These are phyloP conservation scores for Sebastes umbrosus DNA, from an alignment of 2,797 vertebrate genomes.

Conservation along the genomic window DNA sequence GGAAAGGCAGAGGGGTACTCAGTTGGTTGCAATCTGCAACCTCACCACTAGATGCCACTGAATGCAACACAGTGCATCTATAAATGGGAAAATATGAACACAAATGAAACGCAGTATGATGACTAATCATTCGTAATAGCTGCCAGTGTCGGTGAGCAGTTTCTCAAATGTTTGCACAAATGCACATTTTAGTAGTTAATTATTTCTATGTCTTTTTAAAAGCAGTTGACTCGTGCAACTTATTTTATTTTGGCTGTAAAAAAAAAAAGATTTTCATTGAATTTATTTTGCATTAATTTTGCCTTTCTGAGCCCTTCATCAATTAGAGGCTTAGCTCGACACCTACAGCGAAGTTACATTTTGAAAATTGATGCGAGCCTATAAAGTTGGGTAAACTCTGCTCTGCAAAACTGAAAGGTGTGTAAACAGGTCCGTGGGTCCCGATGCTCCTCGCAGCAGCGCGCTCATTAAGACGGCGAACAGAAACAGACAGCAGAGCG, in stretches of 20 bases:
- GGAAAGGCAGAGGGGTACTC: too few species aligned
- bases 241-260: background rate
- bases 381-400: conserved; percentile 34
- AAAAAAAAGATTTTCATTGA: background rate
- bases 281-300: conserved; percentile 38
- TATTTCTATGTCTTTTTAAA: conserved; percentile 6
- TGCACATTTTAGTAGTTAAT: conserved; percentile 5
- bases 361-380: conserved; percentile 16
- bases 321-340: conserved; percentile 16
- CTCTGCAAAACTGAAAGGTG: conserved; percentile 7
- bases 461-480: conserved; percentile 33
- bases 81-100: too few species aligned
- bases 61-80: too few species aligned
- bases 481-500: conserved; percentile 17
- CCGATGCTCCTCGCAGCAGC: background rate
- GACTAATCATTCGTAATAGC: too few species aligned
- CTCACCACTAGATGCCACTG: too few species aligned
- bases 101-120: too few species aligned
- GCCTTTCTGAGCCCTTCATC: background rate
- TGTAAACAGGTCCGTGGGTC: conserved; percentile 27
- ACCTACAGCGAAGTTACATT: background rate
- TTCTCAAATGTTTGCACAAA: conserved; percentile 15
- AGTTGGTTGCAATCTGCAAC: too few species aligned
- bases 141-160: background rate
- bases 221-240: background rate